Base-by-base conservation (phyloP, 2,888 invertebrate species). In the Hetaerina titia region DNA sequence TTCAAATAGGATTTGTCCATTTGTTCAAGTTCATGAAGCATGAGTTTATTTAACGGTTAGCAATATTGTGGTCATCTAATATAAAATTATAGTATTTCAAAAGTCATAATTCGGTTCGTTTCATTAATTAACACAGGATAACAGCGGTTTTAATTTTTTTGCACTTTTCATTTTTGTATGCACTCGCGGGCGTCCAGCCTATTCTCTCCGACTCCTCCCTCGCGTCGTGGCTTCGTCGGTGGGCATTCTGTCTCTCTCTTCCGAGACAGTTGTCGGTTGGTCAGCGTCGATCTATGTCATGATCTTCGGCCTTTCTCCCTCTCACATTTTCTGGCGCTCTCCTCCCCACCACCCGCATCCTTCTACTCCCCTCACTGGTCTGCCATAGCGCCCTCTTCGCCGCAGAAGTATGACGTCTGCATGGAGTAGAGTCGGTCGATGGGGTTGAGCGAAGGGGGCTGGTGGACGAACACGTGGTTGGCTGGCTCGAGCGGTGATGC, bases 351-450 rank as follows among this genome's bases (percentile, higher is more conserved):
- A 11, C 69, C 64, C 31, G 64, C 17, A 90, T 11, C 90, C 45
- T 90, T 64, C 25, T n/a, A 63, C 92, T 81, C 58, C 11, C 17
- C 56, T 95, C 89, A 95, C 90, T 95, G 95, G 74, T 95, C 95
- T 17, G 95, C 90, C 90, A 95, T 81, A 17, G 95, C 89, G 64
- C 69, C 89, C 96, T 97, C 97, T 95, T 97, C 97, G 60, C 97
- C 97, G 95, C 97, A 97, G 96, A 98, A 98, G 96, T 98, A 98
- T 22, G 97, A 97, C 96, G 97, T 97, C 96, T 98, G 97, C 98
- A 98, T 98, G 95, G 97, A 98, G 96, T 98, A 98, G 25, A 98
- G 96, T 88, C 97, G 97, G 96, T 98, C 98, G 95, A 98, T 98
- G 17, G 98, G 98, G 96, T 97, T 97, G 94, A 97, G 96, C 88